Base-by-base conservation (phyloP, 2,888 invertebrate species). In the Archips xylosteana region DNA sequence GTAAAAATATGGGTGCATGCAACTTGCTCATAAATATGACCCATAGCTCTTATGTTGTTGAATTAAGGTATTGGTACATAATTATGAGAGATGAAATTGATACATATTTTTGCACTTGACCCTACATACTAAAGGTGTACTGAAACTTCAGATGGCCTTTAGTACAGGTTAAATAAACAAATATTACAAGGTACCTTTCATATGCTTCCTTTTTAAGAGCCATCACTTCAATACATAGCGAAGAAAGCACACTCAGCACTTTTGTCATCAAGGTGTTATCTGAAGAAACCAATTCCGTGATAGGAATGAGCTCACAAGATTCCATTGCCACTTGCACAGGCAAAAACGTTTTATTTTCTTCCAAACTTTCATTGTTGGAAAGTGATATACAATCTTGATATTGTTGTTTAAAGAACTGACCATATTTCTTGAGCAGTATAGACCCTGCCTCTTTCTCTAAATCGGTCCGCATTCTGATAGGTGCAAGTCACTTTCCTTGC, bases 191-290 rank as follows among this genome's bases (percentile, higher is more conserved):
- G 39, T 45, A 45, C 92, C 95, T 95, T 74, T 95, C 92, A 78
- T 95, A 94, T 9, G 97, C 97, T 87, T 97, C 97, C 70, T 91
- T 89, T 80, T 96, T 95, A 15, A 98, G 92, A 69, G 95, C 86
- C 70, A 95, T 92, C 75, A 97, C 96, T 93, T 99, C 98, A 79
- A 96, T 95, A 87, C 97, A 98, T 2, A 98, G 92, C 9, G 97
- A 96, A 15, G 97, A 96, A 74, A 99, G 95, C 0, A 97, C 97
- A 59, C 97, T 96, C 9, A 99, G 92, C 62, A 98, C 95, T 91
- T 97, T 97, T 49, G 97, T 97, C 80, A 98, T 95, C 65, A 96
- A 92, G 84, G 97, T 97, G 85, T 98, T 98, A 88, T 98, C 98
- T 36, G 97, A 97, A 78, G 97, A 96, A 12, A 97, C 96, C 75